A percentile compares a stretch with the other conserved stretches of the same genome.
Conservation (phyloP, 2,888 invertebrate genomes). For the Monoplex corrugatus region DNA sequence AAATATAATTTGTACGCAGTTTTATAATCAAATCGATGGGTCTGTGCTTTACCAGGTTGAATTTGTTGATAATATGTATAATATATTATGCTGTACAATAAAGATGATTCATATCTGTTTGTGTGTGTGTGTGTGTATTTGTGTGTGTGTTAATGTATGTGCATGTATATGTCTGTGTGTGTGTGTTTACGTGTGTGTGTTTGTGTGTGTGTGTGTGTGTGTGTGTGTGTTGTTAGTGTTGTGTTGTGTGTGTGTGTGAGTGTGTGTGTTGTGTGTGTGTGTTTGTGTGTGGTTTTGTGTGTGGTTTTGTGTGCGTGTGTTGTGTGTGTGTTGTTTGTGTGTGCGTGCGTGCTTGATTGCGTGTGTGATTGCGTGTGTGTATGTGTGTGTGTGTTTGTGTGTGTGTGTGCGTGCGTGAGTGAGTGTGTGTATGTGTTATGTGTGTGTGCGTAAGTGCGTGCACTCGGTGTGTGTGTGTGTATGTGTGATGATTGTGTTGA, state of each 20-base stretch:
- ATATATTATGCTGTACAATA: too few species aligned
- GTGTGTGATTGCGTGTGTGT: too few species aligned
- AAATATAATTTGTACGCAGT: too few species aligned
- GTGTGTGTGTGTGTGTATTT: too few species aligned
- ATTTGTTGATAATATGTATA: too few species aligned
- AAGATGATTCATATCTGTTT: not conserved
- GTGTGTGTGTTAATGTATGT: not conserved
- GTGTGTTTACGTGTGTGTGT: not conserved
- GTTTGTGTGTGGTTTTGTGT: not conserved
- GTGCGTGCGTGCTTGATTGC: too few species aligned
- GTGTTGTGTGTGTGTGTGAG: not conserved
- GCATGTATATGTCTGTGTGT: too few species aligned
- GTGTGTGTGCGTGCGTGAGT: not conserved
- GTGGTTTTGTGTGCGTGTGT: not conserved
- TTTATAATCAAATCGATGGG: too few species aligned
- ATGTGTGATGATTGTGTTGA: too few species aligned
- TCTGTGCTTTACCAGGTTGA: too few species aligned
- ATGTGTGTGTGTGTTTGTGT: not conserved
- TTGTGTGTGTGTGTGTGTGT: not conserved
- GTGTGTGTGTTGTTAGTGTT: not conserved
- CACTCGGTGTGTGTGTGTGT: not conserved
- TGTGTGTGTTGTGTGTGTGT: not conserved
- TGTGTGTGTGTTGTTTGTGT: not conserved
- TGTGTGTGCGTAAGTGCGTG: not conserved
- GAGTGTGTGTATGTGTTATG: not conserved